A percentile compares a stretch with the other conserved stretches of the same genome.
These are phyloP conservation scores for Centruroides sculpturatus DNA, from an alignment of 1,140 invertebrate genomes.

Conservation along the genomic window DNA sequence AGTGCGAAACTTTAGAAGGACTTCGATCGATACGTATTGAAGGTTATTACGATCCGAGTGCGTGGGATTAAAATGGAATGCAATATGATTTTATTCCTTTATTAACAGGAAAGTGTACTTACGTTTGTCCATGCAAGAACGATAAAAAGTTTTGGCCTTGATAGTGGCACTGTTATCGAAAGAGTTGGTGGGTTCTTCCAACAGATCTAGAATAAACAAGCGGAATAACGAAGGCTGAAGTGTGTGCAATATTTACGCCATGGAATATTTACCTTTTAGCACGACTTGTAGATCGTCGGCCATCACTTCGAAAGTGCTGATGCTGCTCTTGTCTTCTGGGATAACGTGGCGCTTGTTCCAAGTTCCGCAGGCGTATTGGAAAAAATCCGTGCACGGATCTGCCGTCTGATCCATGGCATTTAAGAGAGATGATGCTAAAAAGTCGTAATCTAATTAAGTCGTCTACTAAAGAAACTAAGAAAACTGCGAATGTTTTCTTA, in stretches of 20 bases:
- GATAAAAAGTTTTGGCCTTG: constrained; percentile 57
- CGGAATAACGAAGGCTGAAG: too few species aligned
- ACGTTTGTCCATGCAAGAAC: constrained; percentile 58
- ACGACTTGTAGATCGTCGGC: constrained; percentile 73
- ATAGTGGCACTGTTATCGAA: constrained; percentile 26
- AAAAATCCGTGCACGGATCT: constrained; percentile 76
- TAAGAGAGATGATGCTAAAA: constrained; percentile 59
- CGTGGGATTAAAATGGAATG: too few species aligned
- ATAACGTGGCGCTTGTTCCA: constrained; percentile 82
- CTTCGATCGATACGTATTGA: too few species aligned
- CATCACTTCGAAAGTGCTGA: constrained; percentile 76
- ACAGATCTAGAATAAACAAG: constrained; percentile 21
- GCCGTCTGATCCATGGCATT: constrained; percentile 64
- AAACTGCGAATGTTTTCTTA: too few species aligned
- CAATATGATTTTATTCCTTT: too few species aligned
- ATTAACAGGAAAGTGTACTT: neutral
- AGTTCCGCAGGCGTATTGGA: constrained; percentile 73
- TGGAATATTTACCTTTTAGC: constrained; percentile 42
- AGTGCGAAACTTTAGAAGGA: too few species aligned
- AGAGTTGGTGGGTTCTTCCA: constrained; percentile 25
- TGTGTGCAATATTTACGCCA: too few species aligned
- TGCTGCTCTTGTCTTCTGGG: constrained; percentile 71
- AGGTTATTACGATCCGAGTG: too few species aligned
- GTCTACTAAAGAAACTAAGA: too few species aligned
- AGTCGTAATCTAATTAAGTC: too few species aligned